phyloP scores from a whole-genome alignment of 2,888 invertebrate species.

The Stramonita haemastoma region DNA sequence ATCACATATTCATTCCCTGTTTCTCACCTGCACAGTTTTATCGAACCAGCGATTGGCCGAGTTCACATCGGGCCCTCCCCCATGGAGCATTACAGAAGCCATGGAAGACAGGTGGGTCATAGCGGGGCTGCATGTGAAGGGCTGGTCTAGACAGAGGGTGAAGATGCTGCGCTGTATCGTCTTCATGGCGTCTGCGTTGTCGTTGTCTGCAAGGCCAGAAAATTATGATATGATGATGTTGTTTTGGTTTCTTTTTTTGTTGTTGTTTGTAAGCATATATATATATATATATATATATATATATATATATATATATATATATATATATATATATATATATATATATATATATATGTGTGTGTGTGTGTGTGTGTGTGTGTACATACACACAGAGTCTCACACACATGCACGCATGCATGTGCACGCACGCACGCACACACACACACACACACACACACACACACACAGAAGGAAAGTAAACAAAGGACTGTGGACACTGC shows the following conservation, averaged over 20 bases:
- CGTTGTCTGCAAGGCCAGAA: slow-evolving; percentile 62
- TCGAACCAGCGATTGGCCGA: slow-evolving; percentile 96
- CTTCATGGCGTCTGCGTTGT: slow-evolving; percentile 80
- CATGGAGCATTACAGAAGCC: slow-evolving; percentile 86
- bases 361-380: neutral
- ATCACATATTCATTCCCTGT: too few relatives aligned
- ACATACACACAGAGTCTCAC: too few relatives aligned
- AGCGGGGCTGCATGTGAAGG: slow-evolving; percentile 60
- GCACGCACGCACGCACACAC: neutral
- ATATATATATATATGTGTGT: neutral
- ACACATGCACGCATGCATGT: too few relatives aligned
- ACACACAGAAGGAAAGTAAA: too few relatives aligned
- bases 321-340: neutral
- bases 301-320: neutral
- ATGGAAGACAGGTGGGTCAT: slow-evolving; percentile 39
- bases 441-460: neutral
- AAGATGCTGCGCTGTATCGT: slow-evolving; percentile 88
- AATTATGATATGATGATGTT: neutral
- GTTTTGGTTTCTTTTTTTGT: neutral
- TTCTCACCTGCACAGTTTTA: slow-evolving; percentile 90
- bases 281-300: neutral
- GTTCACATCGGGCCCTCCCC: slow-evolving; percentile 86
- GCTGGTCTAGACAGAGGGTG: slow-evolving; percentile 87
- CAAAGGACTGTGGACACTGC: too few relatives aligned
- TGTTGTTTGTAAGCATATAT: neutral